These are phyloP conservation scores for Andrena minutula DNA, from an alignment of 2,888 invertebrate genomes.

Conservation along the genomic window DNA sequence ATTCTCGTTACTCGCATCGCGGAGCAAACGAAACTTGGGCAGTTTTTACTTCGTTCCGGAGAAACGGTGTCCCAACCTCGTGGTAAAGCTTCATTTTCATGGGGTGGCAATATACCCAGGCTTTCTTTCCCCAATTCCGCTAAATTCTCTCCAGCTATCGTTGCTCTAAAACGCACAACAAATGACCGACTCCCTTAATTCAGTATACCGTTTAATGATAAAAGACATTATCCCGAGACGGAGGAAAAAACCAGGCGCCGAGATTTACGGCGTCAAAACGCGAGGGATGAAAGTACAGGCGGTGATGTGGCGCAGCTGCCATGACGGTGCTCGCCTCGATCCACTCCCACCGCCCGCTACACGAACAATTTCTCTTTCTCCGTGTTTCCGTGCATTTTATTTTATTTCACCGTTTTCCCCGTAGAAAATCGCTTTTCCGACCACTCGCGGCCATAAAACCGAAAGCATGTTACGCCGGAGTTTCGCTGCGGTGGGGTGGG, in stretches of 20 bases:
- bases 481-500: slow-evolving; percentile 27
- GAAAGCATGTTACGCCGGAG: slow-evolving; percentile 67
- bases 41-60: neutral
- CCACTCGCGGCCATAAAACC: slow-evolving; percentile 73
- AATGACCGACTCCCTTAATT: neutral
- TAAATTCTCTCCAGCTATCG: neutral
- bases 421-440: slow-evolving; percentile 72
- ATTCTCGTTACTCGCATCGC: slow-evolving; percentile 42
- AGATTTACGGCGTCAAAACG: slow-evolving; percentile 26
- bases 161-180: neutral
- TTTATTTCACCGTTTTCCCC: slow-evolving; percentile 44
- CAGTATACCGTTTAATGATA: too few species aligned
- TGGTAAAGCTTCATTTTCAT: neutral
- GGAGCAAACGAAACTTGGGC: slow-evolving; percentile 16
- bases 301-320: slow-evolving; percentile 20
- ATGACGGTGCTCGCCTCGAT: slow-evolving; percentile 14
- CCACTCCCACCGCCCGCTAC: slow-evolving; percentile 24
- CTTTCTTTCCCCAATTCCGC: neutral
- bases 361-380: slow-evolving; percentile 72
- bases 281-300: slow-evolving; percentile 9
- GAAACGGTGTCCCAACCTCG: slow-evolving; percentile 2
- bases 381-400: slow-evolving; percentile 47
- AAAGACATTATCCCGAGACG: neutral
- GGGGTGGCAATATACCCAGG: neutral
- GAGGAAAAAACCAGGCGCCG: neutral